Evolutionary conservation across 1,140 invertebrate genomes (phyloP).

Genomic region (Bombyx mandarina): DNA sequence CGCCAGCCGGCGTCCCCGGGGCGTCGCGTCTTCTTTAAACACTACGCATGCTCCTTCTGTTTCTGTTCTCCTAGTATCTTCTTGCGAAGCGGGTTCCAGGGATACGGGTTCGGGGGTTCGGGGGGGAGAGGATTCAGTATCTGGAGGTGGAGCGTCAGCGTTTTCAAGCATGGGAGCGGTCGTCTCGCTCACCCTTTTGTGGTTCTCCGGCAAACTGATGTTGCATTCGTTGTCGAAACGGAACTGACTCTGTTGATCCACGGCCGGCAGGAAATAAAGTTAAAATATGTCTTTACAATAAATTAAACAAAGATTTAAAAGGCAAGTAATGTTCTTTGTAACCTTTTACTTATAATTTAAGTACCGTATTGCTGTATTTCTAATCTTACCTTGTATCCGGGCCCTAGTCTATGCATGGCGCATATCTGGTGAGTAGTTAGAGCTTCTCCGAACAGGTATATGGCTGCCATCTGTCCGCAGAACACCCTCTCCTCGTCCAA

Average conservation of each 20-base stretch:
- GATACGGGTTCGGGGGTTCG: slow-evolving; percentile 19
- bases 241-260: slow-evolving; percentile 91
- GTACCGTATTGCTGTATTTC: no score
- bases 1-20: slow-evolving; percentile 48
- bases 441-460: slow-evolving; percentile 98
- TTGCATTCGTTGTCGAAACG: slow-evolving; percentile 98
- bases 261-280: slow-evolving; percentile 53
- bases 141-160: slow-evolving; percentile 32
- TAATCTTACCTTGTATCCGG: slow-evolving; percentile 91
- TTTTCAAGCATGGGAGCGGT: slow-evolving; percentile 54
- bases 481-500: slow-evolving; percentile 97
- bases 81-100: slow-evolving; percentile 35
- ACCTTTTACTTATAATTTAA: neutral
- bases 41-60: slow-evolving; percentile 52
- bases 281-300: neutral
- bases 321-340: no score
- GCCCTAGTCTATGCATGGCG: slow-evolving; percentile 95
- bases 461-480: slow-evolving; percentile 99
- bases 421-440: slow-evolving; percentile 97
- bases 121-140: slow-evolving; percentile 13
- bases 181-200: slow-evolving; percentile 91
- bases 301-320: no score
- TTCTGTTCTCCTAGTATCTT: slow-evolving; percentile 38
- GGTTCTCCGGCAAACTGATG: slow-evolving; percentile 94
- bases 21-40: slow-evolving; percentile 57